Evolutionary conservation across 2,888 invertebrate species (phyloP).

Genomic region (Nebria brevicollis): DNA sequence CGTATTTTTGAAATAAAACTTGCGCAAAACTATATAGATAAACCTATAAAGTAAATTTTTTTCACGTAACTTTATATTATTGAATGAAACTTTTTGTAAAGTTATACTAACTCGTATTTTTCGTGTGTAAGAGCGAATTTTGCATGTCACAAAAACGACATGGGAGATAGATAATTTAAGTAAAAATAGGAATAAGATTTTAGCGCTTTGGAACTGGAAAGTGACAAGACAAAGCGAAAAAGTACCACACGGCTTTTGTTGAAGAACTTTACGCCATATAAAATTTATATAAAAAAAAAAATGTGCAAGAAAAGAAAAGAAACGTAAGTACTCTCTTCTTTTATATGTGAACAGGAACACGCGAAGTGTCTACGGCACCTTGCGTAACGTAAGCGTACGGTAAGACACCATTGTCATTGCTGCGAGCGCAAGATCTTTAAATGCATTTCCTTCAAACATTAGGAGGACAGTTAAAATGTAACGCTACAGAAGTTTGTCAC

Average conservation of each 20-base stretch:
- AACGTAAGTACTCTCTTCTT: constrained; percentile 10
- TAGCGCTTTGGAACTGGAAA: constrained; percentile 3
- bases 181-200: constrained; percentile 9
- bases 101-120: neutral
- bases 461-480: constrained; percentile 14
- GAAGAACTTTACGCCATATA: constrained; percentile 16
- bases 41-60: neutral
- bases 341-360: constrained; percentile 10
- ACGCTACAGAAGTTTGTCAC: constrained; percentile 38
- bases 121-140: neutral
- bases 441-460: constrained; percentile 38
- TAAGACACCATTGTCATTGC: constrained; percentile 15
- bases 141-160: neutral
- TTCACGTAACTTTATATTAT: neutral
- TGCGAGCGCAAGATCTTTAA: constrained; percentile 27
- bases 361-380: constrained; percentile 12
- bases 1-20: too few relatives aligned
- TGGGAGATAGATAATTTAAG: neutral
- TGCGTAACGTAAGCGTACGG: constrained; percentile 3
- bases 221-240: constrained; percentile 17
- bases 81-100: neutral
- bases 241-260: constrained; percentile 13
- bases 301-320: neutral
- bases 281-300: constrained; percentile 17
- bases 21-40: too few relatives aligned